Evolutionary conservation across 2,888 invertebrate species (phyloP).

Genomic region (Cheilosia grossa): DNA sequence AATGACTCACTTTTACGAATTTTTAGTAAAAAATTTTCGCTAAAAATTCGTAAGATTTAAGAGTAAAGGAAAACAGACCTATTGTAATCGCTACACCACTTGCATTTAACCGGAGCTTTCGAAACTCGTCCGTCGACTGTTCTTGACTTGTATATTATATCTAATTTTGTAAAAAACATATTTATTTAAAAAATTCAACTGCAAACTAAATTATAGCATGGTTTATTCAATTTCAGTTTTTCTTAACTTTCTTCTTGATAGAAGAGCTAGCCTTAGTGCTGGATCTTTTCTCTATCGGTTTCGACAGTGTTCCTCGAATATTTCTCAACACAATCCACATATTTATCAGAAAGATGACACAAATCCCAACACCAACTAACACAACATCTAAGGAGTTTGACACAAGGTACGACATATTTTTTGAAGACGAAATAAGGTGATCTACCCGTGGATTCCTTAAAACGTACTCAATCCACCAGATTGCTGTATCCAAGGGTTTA

Average conservation of each 20-base stretch:
- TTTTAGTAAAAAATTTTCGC: too few relatives aligned
- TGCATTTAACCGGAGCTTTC: too few relatives aligned
- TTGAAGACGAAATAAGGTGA: constrained; percentile 83
- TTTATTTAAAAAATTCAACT: too few relatives aligned
- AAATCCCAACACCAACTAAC: constrained; percentile 17
- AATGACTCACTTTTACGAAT: too few relatives aligned
- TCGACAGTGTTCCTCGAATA: background rate
- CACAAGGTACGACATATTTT: constrained; percentile 83
- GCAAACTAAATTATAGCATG: too few relatives aligned
- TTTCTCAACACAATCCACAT: constrained; percentile 28
- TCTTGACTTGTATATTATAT: too few relatives aligned
- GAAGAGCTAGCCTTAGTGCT: background rate
- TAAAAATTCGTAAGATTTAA: too few relatives aligned
- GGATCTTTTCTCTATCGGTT: background rate
- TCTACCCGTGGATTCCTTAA: constrained; percentile 84
- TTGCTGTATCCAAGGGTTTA: constrained; percentile 84
- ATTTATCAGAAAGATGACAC: constrained; percentile 23
- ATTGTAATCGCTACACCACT: too few relatives aligned
- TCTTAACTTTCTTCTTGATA: constrained; percentile 30
- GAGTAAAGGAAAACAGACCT: too few relatives aligned
- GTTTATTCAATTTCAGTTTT: background rate
- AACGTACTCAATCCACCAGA: constrained; percentile 86
- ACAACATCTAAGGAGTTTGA: constrained; percentile 83
- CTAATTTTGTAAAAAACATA: too few relatives aligned
- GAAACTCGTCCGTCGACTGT: too few relatives aligned